Conservation (phyloP, 1,140 invertebrate species). For the Drosophila carrolli region DNA sequence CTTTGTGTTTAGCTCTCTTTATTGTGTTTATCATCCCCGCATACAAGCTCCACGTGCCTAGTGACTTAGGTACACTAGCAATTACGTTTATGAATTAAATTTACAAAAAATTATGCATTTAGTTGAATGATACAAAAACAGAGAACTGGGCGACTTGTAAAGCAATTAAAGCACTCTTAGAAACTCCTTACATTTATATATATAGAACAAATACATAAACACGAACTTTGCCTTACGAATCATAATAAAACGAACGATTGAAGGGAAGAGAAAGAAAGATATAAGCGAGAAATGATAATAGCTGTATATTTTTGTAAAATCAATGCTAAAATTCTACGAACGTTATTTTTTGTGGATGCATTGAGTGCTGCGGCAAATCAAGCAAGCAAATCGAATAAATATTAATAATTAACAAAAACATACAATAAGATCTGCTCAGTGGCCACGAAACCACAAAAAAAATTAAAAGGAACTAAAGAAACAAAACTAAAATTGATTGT, state of each 20-base stretch:
- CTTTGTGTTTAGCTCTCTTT: slow-evolving; percentile 22
- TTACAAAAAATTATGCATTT: slow-evolving; percentile 45
- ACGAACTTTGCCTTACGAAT: slow-evolving; percentile 60
- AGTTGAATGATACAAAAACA: slow-evolving; percentile 31
- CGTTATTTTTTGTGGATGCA: slow-evolving; percentile 39
- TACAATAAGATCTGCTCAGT: slow-evolving; percentile 54
- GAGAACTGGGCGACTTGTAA: slow-evolving; percentile 32
- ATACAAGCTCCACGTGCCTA: slow-evolving; percentile 13
- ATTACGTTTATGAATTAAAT: slow-evolving; percentile 43
- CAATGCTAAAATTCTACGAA: slow-evolving; percentile 49
- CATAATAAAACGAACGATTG: slow-evolving; percentile 20
- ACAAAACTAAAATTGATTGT: slow-evolving; percentile 35
- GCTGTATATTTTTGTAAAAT: slow-evolving; percentile 58
- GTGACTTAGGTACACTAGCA: slow-evolving; percentile 34
- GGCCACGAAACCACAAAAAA: slow-evolving; percentile 14
- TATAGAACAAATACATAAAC: slow-evolving; percentile 31
- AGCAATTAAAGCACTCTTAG: slow-evolving; percentile 15
- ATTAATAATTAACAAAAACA: slow-evolving; percentile 28
- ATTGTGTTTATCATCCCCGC: slow-evolving; percentile 10
- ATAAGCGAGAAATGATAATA: slow-evolving; percentile 32
- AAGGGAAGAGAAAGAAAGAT: slow-evolving; percentile 21
- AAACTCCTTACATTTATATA: slow-evolving; percentile 15
- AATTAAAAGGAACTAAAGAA: slow-evolving; percentile 5
- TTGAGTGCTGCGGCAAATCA: slow-evolving; percentile 17
- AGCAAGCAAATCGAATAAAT: slow-evolving; percentile 51